Conservation (phyloP, 2,113 vertebrate genomes). For the Porphyrio hochstetteri region DNA sequence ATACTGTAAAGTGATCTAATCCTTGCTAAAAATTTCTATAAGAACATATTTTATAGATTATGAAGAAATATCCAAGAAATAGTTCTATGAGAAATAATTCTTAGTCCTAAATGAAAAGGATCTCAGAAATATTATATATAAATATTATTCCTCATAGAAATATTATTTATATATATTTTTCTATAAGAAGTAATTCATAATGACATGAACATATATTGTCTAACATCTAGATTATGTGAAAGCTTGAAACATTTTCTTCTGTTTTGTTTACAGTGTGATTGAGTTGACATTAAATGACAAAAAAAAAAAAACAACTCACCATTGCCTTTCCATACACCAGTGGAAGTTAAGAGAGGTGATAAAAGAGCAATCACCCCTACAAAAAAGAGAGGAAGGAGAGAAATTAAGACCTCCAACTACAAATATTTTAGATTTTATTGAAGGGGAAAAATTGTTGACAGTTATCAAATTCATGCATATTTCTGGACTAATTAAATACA, state of each 20-base stretch:
- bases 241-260: background rate
- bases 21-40: background rate
- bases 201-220: background rate
- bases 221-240: background rate
- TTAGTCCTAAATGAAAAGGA: too few species aligned
- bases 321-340: background rate
- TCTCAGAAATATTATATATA: too few species aligned
- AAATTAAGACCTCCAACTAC: background rate
- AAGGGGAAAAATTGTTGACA: background rate
- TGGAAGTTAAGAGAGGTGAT: background rate
- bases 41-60: background rate
- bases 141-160: too few species aligned
- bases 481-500: constrained; percentile 13
- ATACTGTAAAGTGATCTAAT: background rate
- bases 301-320: background rate
- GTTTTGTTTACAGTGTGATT: background rate
- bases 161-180: too few species aligned
- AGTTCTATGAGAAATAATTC: background rate
- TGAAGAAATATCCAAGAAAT: background rate
- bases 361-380: background rate
- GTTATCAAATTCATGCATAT: background rate
- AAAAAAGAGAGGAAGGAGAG: background rate
- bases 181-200: background rate
- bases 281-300: background rate
- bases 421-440: background rate